These are phyloP conservation scores for Centropyge bicolor DNA, from an alignment of 2,797 vertebrate genomes.

Conservation along the genomic window DNA sequence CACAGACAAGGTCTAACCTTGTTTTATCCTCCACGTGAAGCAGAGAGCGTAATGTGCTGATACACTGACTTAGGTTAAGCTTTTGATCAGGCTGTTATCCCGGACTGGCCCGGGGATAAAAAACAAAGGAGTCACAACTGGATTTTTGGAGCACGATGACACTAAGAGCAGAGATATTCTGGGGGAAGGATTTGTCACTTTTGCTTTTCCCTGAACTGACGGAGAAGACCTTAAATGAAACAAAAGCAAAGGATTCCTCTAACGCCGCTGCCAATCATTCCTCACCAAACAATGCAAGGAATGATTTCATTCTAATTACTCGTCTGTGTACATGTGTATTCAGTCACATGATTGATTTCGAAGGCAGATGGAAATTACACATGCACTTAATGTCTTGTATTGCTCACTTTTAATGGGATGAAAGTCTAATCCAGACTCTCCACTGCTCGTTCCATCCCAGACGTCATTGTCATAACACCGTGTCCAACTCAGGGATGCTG, in stretches of 20 bases:
- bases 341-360: constrained; percentile 54
- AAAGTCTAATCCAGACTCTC: constrained; percentile 71
- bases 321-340: constrained; percentile 19
- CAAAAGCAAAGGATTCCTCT: constrained; percentile 40
- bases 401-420: constrained; percentile 75
- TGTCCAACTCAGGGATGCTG: constrained; percentile 29
- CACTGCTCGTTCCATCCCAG: constrained; percentile 43
- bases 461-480: constrained; percentile 22
- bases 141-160: constrained; percentile 58
- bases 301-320: constrained; percentile 22
- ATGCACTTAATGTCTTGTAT: constrained; percentile 40
- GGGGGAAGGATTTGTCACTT: constrained; percentile 69
- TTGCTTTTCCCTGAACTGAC: constrained; percentile 48
- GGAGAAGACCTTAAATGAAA: constrained; percentile 47
- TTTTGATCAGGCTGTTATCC: constrained; percentile 73
- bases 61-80: constrained; percentile 71
- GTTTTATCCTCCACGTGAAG: constrained; percentile 54
- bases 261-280: not conserved
- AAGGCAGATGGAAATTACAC: constrained; percentile 55
- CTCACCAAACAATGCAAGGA: not conserved
- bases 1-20: constrained; percentile 70
- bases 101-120: constrained; percentile 52
- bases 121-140: constrained; percentile 69
- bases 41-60: constrained; percentile 61
- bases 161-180: constrained; percentile 62